These are phyloP conservation scores for Agrochola circellaris DNA, from an alignment of 2,888 invertebrate species.

Conservation along the genomic window DNA sequence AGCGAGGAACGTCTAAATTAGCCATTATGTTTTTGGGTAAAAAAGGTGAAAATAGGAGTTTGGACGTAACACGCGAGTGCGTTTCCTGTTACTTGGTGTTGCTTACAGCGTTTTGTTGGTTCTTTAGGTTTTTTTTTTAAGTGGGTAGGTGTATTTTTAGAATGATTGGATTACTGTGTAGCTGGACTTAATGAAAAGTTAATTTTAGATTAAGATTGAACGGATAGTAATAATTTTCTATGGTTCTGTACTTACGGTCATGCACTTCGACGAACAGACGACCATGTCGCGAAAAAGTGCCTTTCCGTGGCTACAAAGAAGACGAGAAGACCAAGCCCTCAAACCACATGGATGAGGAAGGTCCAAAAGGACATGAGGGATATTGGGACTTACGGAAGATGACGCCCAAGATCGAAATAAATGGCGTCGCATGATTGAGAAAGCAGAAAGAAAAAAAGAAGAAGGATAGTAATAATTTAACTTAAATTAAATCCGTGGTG, in stretches of 20 bases:
- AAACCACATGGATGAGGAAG: too few species aligned
- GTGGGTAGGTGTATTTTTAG: slow-evolving; percentile 1
- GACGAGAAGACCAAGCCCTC: too few species aligned
- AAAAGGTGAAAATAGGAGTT: slow-evolving; percentile 67
- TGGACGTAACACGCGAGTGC: slow-evolving; percentile 52
- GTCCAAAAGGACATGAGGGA: too few species aligned
- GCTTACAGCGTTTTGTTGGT: slow-evolving; percentile 24
- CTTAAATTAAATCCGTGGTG: neutral
- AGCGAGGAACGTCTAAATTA: slow-evolving; percentile 66
- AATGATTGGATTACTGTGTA: neutral
- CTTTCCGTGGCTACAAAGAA: too few species aligned
- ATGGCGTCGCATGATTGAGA: too few species aligned
- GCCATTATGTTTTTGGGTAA: slow-evolving; percentile 69
- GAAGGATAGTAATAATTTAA: neutral
- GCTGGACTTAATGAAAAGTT: neutral
- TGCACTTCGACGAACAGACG: too few species aligned
- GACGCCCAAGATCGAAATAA: too few species aligned
- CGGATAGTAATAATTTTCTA: neutral
- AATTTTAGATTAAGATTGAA: neutral
- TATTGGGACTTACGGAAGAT: too few species aligned
- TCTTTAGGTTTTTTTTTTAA: slow-evolving; percentile 7
- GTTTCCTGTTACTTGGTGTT: slow-evolving; percentile 51
- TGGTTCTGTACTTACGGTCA: too few species aligned
- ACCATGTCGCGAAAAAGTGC: too few species aligned
- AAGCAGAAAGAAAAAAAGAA: too few species aligned